A percentile compares a stretch with the other conserved stretches of the same genome.
Evolutionary conservation across 2,113 vertebrate genomes (phyloP).

Genomic region (Rhynchomys soricoides): DNA sequence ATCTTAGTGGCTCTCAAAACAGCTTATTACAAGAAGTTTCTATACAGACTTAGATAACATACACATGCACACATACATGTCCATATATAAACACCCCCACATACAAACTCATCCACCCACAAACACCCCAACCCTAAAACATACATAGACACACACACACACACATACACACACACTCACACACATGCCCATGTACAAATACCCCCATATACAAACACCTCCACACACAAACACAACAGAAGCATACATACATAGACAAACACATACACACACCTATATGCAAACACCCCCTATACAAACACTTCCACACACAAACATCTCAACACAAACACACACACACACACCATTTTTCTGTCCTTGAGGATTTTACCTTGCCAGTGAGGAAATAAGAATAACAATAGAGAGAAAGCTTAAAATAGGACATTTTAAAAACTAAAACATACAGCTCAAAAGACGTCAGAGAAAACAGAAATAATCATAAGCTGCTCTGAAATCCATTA

Average conservation of each 20-base stretch:
- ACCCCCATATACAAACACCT: too few relatives aligned
- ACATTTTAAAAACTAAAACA: neutral
- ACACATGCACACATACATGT: neutral
- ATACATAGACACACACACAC: neutral
- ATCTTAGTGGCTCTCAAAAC: neutral
- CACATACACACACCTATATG: too few relatives aligned
- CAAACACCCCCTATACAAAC: too few relatives aligned
- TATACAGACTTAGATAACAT: neutral
- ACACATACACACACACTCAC: too few relatives aligned
- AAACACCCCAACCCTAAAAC: neutral
- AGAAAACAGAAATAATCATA: neutral
- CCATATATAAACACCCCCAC: too few relatives aligned
- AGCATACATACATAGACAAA: neutral
- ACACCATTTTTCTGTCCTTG: neutral
- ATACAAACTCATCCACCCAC: too few relatives aligned
- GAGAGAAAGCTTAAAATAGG: neutral
- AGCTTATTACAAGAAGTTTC: neutral
- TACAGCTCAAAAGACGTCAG: neutral
- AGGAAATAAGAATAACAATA: neutral
- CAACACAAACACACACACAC: too few relatives aligned
- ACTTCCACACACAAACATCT: too few relatives aligned
- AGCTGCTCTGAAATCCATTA: neutral
- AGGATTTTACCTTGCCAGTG: neutral
- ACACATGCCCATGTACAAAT: too few relatives aligned
- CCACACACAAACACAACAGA: too few relatives aligned